A percentile compares a stretch with the other conserved stretches of the same genome.
Conservation (phyloP, 2,888 invertebrate genomes). For the Tenthredo scrophulariae region DNA sequence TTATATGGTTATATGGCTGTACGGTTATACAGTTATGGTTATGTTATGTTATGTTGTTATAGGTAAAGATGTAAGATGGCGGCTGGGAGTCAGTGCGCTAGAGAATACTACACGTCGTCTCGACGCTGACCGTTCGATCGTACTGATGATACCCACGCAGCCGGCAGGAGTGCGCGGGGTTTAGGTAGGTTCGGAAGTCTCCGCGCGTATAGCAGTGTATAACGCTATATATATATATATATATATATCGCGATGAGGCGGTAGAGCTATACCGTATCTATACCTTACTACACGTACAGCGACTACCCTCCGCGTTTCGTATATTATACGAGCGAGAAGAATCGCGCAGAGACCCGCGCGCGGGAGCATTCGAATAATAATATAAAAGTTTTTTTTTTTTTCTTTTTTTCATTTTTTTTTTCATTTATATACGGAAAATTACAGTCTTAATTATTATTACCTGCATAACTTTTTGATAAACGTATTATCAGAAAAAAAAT, state of each 20-base stretch:
- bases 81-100: neutral
- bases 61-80: conserved; percentile 24
- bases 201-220: too few relatives aligned
- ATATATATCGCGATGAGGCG: too few relatives aligned
- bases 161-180: neutral
- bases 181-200: neutral
- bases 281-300: too few relatives aligned
- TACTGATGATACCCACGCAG: conserved; percentile 36
- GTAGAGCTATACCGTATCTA: too few relatives aligned
- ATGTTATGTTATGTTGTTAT: conserved; percentile 6
- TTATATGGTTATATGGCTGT: neutral
- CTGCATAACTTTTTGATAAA: too few relatives aligned
- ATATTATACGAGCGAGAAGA: neutral
- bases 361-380: conserved; percentile 10
- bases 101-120: conserved; percentile 21
- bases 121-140: conserved; percentile 51
- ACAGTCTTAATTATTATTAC: too few relatives aligned
- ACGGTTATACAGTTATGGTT: neutral
- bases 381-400: too few relatives aligned
- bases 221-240: too few relatives aligned
- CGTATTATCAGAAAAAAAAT: too few relatives aligned
- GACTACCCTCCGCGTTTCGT: too few relatives aligned
- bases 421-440: too few relatives aligned
- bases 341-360: neutral
- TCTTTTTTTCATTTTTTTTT: too few relatives aligned